A percentile compares a stretch with the other conserved stretches of the same genome.
phyloP scores from a whole-genome alignment of 2,797 vertebrate genomes.

The Cyclopterus lumpus region DNA sequence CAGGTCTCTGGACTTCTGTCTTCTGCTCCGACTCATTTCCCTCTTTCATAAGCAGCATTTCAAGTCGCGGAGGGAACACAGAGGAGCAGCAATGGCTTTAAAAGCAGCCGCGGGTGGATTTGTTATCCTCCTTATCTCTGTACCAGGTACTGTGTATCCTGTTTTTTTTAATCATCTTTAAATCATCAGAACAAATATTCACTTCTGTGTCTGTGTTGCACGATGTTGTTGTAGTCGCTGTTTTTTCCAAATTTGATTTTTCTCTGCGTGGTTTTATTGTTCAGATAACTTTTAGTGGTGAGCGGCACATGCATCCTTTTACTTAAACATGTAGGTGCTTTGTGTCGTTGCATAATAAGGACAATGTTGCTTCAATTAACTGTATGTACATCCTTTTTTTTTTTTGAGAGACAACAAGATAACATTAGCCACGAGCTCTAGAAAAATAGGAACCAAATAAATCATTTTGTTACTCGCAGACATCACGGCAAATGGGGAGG shows the following conservation, averaged over 20 bases:
- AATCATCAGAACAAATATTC: too few relatives aligned
- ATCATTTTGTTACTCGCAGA: neutral
- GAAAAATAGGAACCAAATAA: neutral
- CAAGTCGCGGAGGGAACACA: neutral
- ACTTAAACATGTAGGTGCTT: neutral
- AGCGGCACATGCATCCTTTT: neutral
- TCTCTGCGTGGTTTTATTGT: neutral
- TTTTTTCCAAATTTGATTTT: too few relatives aligned
- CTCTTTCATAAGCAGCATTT: too few relatives aligned
- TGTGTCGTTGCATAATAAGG: neutral
- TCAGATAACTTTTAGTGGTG: too few relatives aligned
- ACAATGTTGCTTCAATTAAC: neutral
- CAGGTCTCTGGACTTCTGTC: too few relatives aligned
- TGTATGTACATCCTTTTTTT: neutral
- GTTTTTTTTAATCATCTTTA: too few relatives aligned
- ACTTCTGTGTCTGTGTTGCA: too few relatives aligned
- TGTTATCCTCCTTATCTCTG: neutral
- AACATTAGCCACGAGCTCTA: neutral
- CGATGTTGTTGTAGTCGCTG: too few relatives aligned
- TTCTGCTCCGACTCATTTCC: too few relatives aligned
- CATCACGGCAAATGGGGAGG: too few relatives aligned
- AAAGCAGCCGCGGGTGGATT: constrained; percentile 5
- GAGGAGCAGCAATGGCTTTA: constrained; percentile 2
- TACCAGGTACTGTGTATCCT: neutral
- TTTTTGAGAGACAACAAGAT: neutral